Conservation (phyloP, 2,888 invertebrate genomes). For the Lumbricus terrestris region DNA sequence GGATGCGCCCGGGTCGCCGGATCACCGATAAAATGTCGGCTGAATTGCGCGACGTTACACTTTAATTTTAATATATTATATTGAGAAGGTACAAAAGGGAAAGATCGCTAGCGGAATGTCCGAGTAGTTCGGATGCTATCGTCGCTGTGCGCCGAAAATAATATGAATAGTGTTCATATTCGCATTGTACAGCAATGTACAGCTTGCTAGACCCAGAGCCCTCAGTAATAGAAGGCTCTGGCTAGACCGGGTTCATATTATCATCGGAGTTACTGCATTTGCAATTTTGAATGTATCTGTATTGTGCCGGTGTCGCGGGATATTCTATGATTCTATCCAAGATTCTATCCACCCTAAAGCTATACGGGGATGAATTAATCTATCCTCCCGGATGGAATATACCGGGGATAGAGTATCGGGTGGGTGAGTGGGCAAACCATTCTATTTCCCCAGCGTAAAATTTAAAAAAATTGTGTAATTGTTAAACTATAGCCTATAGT, state of each 20-base stretch:
- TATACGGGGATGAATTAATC: too few relatives aligned
- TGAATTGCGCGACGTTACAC: neutral
- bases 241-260: neutral
- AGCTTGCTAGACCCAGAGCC: too few relatives aligned
- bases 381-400: too few relatives aligned
- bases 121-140: neutral
- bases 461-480: too few relatives aligned
- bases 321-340: too few relatives aligned
- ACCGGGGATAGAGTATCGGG: too few relatives aligned
- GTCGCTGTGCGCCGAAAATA: neutral
- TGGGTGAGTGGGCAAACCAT: too few relatives aligned
- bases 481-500: too few relatives aligned
- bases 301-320: too few relatives aligned
- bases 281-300: neutral
- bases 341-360: too few relatives aligned
- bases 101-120: neutral
- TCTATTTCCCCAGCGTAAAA: too few relatives aligned
- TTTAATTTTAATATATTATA: constrained; percentile 3
- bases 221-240: too few relatives aligned
- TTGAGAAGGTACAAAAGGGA: neutral
- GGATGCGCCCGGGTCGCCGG: neutral
- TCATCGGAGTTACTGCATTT: neutral
- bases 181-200: neutral
- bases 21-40: neutral
- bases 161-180: neutral